Evolutionary conservation across 1,140 invertebrate species (phyloP), one percentile per base, ranked within the genome.

Genomic region (Pseudachorutes palmiensis): DNA sequence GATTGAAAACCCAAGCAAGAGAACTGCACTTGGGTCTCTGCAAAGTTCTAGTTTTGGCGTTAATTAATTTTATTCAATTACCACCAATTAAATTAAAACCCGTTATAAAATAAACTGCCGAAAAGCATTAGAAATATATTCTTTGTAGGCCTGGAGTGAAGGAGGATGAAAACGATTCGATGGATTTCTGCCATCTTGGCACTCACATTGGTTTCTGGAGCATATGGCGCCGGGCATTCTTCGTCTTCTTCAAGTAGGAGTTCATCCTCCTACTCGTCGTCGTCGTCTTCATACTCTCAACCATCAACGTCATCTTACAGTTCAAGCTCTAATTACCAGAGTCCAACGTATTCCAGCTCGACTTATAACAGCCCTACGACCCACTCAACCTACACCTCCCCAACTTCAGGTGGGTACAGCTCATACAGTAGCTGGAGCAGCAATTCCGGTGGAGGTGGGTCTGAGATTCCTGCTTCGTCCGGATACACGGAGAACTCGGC

Each of bases 111-210:
- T 19, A 9, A 19, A 45, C 9, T 9, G 9, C 36, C 9, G 19
- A 45, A 45, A 45, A 45, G 36, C 9, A 45, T 45, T 45, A 12
- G 9, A 45, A 45, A 45, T 45, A 45, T 9, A 45, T 12, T 45
- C 9, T 45, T 45, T 12, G 9, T 12, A 45, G 19, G 9, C 36
- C 9, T 45, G 36, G 19, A 45, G 9, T 45, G 9, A 12, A 45
- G 19, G 19, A 45, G 9, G 9, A 9, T 45, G 36, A n/a, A n/a
- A n/a, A n/a, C n/a, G n/a, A n/a, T n/a, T n/a, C n/a, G n/a, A n/a
- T n/a, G n/a, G n/a, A 55, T 55, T 55, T 12, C 51, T 9, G 51
- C 51, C 51, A 55, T 55, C 24, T 55, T 55, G 51, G 51, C 51
- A 9, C 12, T 55, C 9, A 12, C 24, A 22, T 3, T 24, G 24